phyloP scores from a whole-genome alignment of 1,140 invertebrate genomes.

The Solen grandis region DNA sequence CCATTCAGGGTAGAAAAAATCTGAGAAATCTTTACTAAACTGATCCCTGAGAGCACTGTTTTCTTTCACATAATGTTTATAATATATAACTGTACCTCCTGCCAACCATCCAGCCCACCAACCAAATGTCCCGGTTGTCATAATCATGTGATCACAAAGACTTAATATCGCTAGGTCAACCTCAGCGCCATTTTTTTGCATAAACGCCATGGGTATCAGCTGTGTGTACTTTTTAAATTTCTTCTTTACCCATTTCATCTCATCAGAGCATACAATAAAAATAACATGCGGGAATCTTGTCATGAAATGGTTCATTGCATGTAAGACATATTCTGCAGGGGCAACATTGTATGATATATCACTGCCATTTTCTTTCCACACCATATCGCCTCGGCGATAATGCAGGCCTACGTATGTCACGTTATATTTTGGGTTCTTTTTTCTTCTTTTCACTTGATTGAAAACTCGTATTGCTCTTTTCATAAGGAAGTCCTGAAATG shows the following conservation, averaged over 20 bases:
- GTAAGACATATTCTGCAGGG: conserved; percentile 50
- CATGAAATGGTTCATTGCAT: conserved; percentile 53
- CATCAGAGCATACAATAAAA: conserved; percentile 62
- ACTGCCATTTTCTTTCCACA: conserved; percentile 10
- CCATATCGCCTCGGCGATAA: conserved; percentile 67
- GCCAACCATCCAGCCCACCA: conserved; percentile 74
- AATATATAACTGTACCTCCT: conserved; percentile 67
- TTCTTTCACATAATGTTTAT: conserved; percentile 55
- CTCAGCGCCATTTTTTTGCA: conserved; percentile 42
- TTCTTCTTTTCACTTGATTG: conserved; percentile 14
- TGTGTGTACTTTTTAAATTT: conserved; percentile 4
- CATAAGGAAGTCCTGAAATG: conserved; percentile 57
- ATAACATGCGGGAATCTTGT: conserved; percentile 27
- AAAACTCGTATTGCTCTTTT: conserved; percentile 30
- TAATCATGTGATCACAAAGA: conserved; percentile 70
- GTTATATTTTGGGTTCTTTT: conserved; percentile 3
- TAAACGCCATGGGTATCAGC: conserved; percentile 31
- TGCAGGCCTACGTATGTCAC: conserved; percentile 67
- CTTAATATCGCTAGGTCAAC: conserved; percentile 68
- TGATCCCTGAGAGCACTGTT: conserved; percentile 1
- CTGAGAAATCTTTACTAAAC: conserved; percentile 32
- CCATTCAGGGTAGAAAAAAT: conserved; percentile 46
- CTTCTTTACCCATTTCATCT: conserved; percentile 43
- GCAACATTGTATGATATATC: conserved; percentile 44
- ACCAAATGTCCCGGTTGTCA: conserved; percentile 72